phyloP scores from a whole-genome alignment of 2,797 vertebrate genomes.

The Sebastiscus tertius region DNA sequence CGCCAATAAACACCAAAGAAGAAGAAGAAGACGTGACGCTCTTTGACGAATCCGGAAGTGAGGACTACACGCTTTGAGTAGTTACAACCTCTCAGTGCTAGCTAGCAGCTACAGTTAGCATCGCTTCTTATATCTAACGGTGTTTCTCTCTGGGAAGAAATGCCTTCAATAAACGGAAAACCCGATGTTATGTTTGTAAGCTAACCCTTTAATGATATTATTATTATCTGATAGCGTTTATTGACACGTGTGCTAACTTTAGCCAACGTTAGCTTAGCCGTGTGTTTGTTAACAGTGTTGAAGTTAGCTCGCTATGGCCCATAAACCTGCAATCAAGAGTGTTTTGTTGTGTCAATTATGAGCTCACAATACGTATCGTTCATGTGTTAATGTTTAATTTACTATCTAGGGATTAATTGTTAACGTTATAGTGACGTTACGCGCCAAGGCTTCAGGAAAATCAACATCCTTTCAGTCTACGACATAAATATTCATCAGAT shows the following conservation, averaged over 20 bases:
- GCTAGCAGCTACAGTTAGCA: slow-evolving; percentile 32
- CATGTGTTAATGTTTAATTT: background rate
- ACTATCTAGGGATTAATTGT: too few species aligned
- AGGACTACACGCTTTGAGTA: slow-evolving; percentile 21
- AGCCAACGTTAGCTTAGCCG: background rate
- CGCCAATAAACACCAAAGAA: background rate
- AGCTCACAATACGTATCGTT: fast-evolving
- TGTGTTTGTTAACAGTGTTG: background rate
- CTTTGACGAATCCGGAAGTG: slow-evolving; percentile 38
- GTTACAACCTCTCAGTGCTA: slow-evolving; percentile 4
- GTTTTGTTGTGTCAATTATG: too few species aligned
- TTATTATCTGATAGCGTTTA: background rate
- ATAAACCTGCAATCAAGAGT: background rate
- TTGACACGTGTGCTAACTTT: background rate
- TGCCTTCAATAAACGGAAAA: slow-evolving; percentile 71
- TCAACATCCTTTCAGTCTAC: too few species aligned
- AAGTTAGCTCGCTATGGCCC: slow-evolving; percentile 10
- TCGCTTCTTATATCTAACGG: background rate
- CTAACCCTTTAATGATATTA: background rate
- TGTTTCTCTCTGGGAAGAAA: slow-evolving; percentile 6
- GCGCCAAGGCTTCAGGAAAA: background rate
- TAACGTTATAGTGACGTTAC: background rate
- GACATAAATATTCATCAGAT: too few species aligned
- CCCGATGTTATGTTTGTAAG: slow-evolving; percentile 83
- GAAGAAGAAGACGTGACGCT: background rate